These are phyloP conservation scores for Oasisia sp. DNA, from an alignment of 2,888 invertebrate genomes.

Conservation along the genomic window DNA sequence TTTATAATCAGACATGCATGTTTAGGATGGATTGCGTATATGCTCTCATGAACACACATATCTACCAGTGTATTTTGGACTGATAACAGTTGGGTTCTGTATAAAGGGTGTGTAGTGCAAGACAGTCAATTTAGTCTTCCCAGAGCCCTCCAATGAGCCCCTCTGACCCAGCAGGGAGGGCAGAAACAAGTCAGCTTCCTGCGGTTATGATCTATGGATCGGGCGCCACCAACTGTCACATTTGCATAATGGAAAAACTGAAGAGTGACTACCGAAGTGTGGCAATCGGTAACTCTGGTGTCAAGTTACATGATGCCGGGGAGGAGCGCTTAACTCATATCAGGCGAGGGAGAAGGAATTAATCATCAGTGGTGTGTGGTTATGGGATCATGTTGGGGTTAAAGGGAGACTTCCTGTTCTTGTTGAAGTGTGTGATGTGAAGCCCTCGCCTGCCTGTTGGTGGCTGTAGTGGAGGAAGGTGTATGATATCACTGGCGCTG, in stretches of 20 bases:
- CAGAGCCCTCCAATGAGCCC: background rate
- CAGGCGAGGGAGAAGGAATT: constrained; percentile 19
- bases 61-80: too few relatives aligned
- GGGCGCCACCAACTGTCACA: constrained; percentile 3
- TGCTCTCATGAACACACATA: too few relatives aligned
- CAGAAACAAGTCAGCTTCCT: constrained; percentile 20
- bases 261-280: constrained; percentile 17
- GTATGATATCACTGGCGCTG: background rate
- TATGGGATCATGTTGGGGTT: background rate
- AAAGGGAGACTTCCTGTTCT: constrained; percentile 17
- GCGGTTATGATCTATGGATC: constrained; percentile 19
- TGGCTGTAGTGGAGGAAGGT: constrained; percentile 17
- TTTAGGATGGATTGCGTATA: too few relatives aligned
- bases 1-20: too few relatives aligned
- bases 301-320: background rate
- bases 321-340: constrained; percentile 18
- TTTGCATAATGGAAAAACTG: constrained; percentile 24
- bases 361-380: constrained; percentile 21
- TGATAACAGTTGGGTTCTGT: too few relatives aligned
- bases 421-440: constrained; percentile 19
- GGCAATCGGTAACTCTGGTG: background rate
- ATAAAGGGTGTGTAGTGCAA: background rate
- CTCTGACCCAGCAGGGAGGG: background rate
- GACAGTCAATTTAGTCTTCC: background rate
- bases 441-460: background rate